A percentile compares a stretch with the other conserved stretches of the same genome.
phyloP scores from a whole-genome alignment of 2,797 vertebrate species.

The Semotilus atromaculatus region DNA sequence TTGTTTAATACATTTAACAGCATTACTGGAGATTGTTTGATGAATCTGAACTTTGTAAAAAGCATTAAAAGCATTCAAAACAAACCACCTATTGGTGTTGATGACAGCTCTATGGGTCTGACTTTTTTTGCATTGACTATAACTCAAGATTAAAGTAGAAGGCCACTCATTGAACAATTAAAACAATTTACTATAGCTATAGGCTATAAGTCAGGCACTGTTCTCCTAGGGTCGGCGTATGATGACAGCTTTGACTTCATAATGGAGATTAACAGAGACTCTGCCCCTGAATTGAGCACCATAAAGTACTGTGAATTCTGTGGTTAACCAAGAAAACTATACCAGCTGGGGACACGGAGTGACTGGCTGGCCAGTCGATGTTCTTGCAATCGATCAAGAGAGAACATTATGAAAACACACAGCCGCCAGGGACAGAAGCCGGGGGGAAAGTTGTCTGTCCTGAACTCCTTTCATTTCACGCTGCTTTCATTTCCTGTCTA shows the following conservation, averaged over 20 bases:
- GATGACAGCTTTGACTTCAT: constrained; percentile 51
- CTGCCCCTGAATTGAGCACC: constrained; percentile 33
- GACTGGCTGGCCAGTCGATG: constrained; percentile 43
- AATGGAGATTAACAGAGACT: constrained; percentile 47
- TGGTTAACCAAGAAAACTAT: constrained; percentile 43
- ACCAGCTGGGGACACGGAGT: constrained; percentile 43
- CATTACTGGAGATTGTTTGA: not conserved
- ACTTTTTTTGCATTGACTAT: not conserved
- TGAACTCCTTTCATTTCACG: constrained; percentile 48
- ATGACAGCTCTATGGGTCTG: not conserved
- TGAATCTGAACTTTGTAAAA: constrained; percentile 3
- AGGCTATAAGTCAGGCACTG: constrained; percentile 24
- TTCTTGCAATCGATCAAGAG: constrained; percentile 52
- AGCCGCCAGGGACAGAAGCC: constrained; percentile 39
- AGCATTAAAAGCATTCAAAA: constrained; percentile 10
- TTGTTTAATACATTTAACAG: not conserved
- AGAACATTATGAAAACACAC: constrained; percentile 47
- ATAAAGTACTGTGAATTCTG: constrained; percentile 33
- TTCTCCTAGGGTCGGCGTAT: constrained; percentile 20
- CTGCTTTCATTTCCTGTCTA: constrained; percentile 57
- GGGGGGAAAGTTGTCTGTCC: constrained; percentile 32
- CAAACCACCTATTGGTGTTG: not conserved
- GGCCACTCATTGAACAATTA: constrained; percentile 19
- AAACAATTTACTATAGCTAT: constrained; percentile 22
- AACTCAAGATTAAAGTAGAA: not conserved